Base-by-base conservation (phyloP, 2,888 invertebrate genomes). In the Xestia rhomboidea region DNA sequence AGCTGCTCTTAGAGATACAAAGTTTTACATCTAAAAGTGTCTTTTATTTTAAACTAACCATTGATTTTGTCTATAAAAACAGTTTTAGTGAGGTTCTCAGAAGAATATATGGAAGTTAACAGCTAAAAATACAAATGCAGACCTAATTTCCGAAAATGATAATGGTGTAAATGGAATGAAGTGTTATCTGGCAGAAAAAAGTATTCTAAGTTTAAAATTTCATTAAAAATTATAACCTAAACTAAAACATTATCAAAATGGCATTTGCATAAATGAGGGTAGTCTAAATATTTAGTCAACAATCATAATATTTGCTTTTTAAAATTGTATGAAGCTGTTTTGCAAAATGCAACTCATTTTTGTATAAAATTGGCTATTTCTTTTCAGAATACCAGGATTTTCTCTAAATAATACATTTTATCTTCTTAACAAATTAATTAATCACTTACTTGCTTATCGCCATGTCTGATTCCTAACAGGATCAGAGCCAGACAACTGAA, bases 21-120 rank as follows among this genome's bases (percentile, higher is more conserved):
- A 85, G 70, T 80, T 79, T 80, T 75, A 76, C 38, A 87, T 79
- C 81, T 88, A 88, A 86, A 88, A 80, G 75, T 87, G 88, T 87
- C 88, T 87, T 87, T 87, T 87, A 79, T 80, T 73, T 83, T 81
- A 66, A 84, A 77, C 67, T 77, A 76, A 80, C 57, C 83, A 82
- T 77, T 81, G 68, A 76, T 88, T 82, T 79, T 67, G 41, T 77
- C 57, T 63, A 78, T 69, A 66, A 69, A 74, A 77, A 79, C 69
- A 67, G 62, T 51, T 82, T 79, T 72, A 60, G 49, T 78, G 76
- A 79, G 77, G 80, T 71, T 82, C 60, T 46, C 38, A 66, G 68
- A 68, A n/a, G 60, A 72, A 75, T 68, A 46, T 57, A 68, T 71
- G 62, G 71, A 79, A 62, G 68, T 78, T 78, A 79, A 68, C 24